Percentiles rank a stretch among this genome's conserved stretches.
Conservation (phyloP, 2,797 vertebrate genomes). For the Menidia menidia region DNA sequence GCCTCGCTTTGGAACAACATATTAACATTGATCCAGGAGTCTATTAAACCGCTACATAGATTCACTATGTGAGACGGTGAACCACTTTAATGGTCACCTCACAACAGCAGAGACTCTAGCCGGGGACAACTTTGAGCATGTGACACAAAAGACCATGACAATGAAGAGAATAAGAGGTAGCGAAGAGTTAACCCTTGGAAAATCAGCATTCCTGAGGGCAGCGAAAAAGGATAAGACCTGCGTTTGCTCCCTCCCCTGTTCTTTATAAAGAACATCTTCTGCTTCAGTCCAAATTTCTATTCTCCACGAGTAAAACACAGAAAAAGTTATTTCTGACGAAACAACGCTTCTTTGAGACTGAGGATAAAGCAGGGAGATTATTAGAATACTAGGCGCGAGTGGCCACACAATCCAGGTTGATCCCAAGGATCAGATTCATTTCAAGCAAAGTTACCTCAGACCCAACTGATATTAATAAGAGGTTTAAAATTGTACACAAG, state of each 20-base stretch:
- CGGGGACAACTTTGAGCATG: constrained; percentile 2
- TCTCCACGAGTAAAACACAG: constrained; percentile 7
- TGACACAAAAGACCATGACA: not conserved
- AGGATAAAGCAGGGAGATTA: too few relatives aligned
- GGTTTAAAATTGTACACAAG: too few relatives aligned
- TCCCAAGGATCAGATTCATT: too few relatives aligned
- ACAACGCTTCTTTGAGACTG: not conserved
- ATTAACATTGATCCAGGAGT: not conserved
- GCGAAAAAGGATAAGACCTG: too few relatives aligned
- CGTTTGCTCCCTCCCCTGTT: too few relatives aligned
- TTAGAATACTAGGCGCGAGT: too few relatives aligned
- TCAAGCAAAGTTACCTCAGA: too few relatives aligned
- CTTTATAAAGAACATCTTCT: constrained; percentile 6
- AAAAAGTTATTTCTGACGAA: constrained; percentile 2
- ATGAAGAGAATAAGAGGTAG: too few relatives aligned
- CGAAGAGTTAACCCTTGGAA: too few relatives aligned
- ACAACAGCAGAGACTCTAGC: not conserved
- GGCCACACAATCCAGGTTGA: too few relatives aligned
- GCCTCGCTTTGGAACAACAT: not conserved
- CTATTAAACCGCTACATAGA: not conserved
- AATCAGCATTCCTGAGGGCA: too few relatives aligned
- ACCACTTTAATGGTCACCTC: not conserved
- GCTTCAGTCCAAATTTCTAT: constrained; percentile 11
- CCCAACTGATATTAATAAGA: too few relatives aligned
- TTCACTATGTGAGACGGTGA: not conserved